Evolutionary conservation across 2,797 vertebrate genomes (phyloP), one percentile per base, ranked within the genome.

Genomic region (Harpagifer antarcticus): DNA sequence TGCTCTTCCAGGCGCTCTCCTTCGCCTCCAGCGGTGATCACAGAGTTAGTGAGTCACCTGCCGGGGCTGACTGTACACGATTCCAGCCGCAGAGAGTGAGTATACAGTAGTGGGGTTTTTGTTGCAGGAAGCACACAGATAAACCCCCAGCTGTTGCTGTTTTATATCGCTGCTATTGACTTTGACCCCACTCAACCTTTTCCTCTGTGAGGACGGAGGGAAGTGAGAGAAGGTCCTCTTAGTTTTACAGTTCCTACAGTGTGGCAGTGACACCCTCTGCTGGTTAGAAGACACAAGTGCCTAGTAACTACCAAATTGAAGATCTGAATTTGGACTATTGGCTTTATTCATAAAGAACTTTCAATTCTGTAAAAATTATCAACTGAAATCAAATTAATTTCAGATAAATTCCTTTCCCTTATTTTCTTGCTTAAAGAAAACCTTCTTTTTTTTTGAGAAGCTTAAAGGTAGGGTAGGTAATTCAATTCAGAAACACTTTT

Each of bases 61-160:
- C 15, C 84, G 31, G 33, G 3, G 20, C 44, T 78, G 58, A 49
- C 19, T 17, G 20, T 73, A 11, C 50, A 63, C 0, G 69, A 81
- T 19, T 1, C 44, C 68, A 16, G 27, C 77, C 83, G 56, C 42
- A 82, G 10, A 66, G 59, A 66, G 91, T 92, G 65, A 90, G 89
- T 84, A 37, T 37, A 31, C 42, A 20, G 55, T 20, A 9, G 33
- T 68, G 17, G 66, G 2, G 27, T 16, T 54, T 5, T 31, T 33
- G 9, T 17, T 33, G 14, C n/a, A 19, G 33, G 27, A 45, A 40
- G 4, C 37, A 43, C 23, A 11, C 1, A 13, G 13, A 42, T 7
- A 37, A 3, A 44, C 27, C 20, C 5, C 31, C n/a, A 40, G 19
- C 49, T 58, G 40, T 11, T 31, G 56, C 49, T 59, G 57, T 59